A percentile compares a stretch with the other conserved stretches of the same genome.
These are phyloP conservation scores for Pollimyrus isidori DNA, from an alignment of 2,113 vertebrate species.

Conservation along the genomic window DNA sequence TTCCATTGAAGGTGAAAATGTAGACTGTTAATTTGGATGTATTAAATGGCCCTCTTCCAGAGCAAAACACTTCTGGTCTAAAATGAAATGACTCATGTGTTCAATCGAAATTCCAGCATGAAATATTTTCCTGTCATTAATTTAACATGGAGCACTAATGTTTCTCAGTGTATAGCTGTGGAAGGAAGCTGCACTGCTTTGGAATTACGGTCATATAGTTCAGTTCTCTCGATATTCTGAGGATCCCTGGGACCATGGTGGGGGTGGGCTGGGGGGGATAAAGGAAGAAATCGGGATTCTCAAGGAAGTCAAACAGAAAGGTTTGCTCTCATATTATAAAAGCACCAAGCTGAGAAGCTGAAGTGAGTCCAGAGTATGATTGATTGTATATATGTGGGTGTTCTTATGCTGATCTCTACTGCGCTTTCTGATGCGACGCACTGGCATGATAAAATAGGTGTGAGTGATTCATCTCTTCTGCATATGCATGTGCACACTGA, in stretches of 20 bases:
- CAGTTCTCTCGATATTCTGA: background rate
- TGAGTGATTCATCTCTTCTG: constrained; percentile 7
- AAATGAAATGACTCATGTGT: background rate
- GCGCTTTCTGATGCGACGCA: background rate
- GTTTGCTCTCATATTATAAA: background rate
- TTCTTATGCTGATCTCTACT: background rate
- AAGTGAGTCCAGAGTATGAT: background rate
- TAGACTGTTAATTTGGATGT: background rate
- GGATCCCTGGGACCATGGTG: background rate
- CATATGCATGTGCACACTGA: constrained; percentile 3
- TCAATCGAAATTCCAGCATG: background rate
- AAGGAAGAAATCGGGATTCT: background rate
- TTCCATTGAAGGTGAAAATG: background rate
- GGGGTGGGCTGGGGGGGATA: background rate
- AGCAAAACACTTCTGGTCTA: background rate
- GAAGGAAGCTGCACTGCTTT: background rate
- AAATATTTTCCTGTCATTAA: background rate
- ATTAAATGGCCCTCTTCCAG: background rate
- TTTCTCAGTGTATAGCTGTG: background rate
- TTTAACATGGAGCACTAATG: background rate
- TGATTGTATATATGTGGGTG: background rate
- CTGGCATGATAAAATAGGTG: constrained; percentile 7
- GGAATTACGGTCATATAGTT: background rate
- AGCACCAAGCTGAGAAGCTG: background rate
- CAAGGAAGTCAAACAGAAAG: background rate